A percentile compares a stretch with the other conserved stretches of the same genome.
Conservation (phyloP, 2,888 invertebrate genomes). For the Pasiphila rectangulata region DNA sequence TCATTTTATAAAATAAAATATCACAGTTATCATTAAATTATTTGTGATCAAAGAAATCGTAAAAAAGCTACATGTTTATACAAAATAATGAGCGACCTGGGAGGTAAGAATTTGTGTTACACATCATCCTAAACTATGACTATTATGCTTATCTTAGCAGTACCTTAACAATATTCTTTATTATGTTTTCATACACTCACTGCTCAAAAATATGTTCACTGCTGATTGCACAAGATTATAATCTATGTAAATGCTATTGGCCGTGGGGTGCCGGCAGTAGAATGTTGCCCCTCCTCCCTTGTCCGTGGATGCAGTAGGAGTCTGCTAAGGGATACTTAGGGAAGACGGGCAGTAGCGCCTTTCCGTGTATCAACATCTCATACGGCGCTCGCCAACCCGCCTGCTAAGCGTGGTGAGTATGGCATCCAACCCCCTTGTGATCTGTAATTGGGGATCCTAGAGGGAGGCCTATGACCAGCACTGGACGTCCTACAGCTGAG, state of each 20-base stretch:
- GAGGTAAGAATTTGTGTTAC: conserved; percentile 36
- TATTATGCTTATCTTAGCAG: conserved; percentile 36
- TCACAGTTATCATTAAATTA: conserved; percentile 79
- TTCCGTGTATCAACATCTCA: too few species aligned
- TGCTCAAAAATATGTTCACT: conserved; percentile 23
- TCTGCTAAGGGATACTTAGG: too few species aligned
- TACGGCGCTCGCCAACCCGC: too few species aligned
- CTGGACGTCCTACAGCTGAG: too few species aligned
- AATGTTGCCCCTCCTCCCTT: too few species aligned
- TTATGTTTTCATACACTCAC: conserved; percentile 30
- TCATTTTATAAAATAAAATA: conserved; percentile 77
- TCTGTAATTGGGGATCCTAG: too few species aligned
- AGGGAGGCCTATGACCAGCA: too few species aligned
- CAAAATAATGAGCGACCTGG: conserved; percentile 52
- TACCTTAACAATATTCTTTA: conserved; percentile 32
- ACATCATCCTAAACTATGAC: conserved; percentile 42
- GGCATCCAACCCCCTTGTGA: too few species aligned
- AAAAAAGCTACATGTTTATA: conserved; percentile 46
- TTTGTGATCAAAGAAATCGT: conserved; percentile 72
- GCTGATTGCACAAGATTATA: conserved; percentile 52
- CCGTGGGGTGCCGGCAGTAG: too few species aligned
- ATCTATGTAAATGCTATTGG: neutral
- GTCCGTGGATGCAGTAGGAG: too few species aligned
- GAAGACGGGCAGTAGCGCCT: too few species aligned
- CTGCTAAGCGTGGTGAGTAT: too few species aligned